Percentiles rank a stretch among this genome's conserved stretches.
These are phyloP conservation scores for Pterobdella sp. DNA, from an alignment of 2,888 invertebrate species.

Conservation along the genomic window DNA sequence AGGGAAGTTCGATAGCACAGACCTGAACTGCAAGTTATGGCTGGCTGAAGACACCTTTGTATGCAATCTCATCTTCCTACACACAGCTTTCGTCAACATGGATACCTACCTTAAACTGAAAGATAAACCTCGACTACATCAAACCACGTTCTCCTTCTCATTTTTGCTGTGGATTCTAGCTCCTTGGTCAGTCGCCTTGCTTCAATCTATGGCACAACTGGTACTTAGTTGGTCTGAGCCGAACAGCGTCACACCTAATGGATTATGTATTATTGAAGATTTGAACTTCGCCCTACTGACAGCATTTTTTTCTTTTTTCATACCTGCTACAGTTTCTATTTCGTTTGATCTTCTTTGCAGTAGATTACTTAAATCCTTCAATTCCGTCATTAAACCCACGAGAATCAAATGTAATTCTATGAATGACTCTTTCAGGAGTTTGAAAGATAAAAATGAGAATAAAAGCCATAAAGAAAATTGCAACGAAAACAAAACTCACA, in stretches of 20 bases:
- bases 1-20: constrained; percentile 10
- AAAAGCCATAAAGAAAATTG: background rate
- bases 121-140: background rate
- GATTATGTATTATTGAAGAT: constrained; percentile 15
- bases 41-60: constrained; percentile 7
- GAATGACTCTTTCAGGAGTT: background rate
- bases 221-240: constrained; percentile 10
- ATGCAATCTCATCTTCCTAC: constrained; percentile 11
- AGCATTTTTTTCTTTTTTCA: constrained; percentile 2
- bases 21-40: constrained; percentile 11
- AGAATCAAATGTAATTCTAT: background rate
- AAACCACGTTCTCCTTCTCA: background rate
- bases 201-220: constrained; percentile 4
- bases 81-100: constrained; percentile 19
- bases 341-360: constrained; percentile 10
- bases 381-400: background rate
- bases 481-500: background rate
- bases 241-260: background rate
- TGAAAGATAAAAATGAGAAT: background rate
- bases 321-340: constrained; percentile 5
- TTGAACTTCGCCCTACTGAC: constrained; percentile 12
- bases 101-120: constrained; percentile 10
- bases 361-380: background rate
- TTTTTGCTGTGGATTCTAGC: constrained; percentile 7
- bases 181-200: background rate